These are phyloP conservation scores for Heterohyrax brucei DNA, from an alignment of 2,797 vertebrate species.

Conservation along the genomic window DNA sequence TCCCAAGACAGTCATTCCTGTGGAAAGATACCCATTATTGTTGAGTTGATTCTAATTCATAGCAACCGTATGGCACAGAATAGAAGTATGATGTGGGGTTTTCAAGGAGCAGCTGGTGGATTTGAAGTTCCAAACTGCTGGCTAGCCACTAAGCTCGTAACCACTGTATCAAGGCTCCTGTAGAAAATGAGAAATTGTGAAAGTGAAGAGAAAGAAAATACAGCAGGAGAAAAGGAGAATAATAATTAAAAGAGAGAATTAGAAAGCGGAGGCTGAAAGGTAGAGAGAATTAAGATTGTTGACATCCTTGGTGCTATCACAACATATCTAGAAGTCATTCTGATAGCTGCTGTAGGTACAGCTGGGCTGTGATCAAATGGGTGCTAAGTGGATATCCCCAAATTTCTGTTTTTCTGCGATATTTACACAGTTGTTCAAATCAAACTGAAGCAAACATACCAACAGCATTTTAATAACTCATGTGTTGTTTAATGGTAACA, in stretches of 20 bases:
- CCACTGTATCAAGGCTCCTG: too few relatives aligned
- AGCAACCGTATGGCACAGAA: too few relatives aligned
- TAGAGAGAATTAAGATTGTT: background rate
- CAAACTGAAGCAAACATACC: conserved; percentile 1
- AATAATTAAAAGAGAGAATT: background rate
- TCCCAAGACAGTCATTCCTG: background rate
- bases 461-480: background rate
- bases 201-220: background rate
- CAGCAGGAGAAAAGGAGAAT: background rate
- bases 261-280: background rate
- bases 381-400: background rate
- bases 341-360: background rate
- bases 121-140: too few relatives aligned
- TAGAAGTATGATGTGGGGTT: too few relatives aligned
- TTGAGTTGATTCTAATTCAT: too few relatives aligned
- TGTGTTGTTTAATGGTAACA: conserved; percentile 24
- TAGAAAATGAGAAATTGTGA: background rate
- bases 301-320: background rate
- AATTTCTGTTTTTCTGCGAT: conserved; percentile 27
- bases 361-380: background rate
- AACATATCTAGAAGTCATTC: background rate
- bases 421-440: conserved; percentile 12
- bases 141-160: too few relatives aligned
- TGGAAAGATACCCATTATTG: background rate
- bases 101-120: too few relatives aligned